These are phyloP conservation scores for Gavia stellata DNA, from an alignment of 2,113 vertebrate species.

Conservation along the genomic window DNA sequence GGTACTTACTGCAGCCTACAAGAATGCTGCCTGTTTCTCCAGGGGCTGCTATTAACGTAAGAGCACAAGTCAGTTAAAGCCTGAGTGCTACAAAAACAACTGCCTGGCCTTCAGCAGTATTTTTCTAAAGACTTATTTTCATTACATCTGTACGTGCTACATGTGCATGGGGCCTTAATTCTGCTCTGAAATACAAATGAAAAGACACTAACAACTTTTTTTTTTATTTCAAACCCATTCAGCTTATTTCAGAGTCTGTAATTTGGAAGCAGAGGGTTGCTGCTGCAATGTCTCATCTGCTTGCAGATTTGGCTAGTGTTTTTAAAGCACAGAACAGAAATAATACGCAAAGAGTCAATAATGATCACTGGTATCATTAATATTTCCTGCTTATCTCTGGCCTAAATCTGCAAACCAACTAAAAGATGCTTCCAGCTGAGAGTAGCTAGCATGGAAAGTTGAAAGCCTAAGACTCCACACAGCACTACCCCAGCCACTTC, in stretches of 20 bases:
- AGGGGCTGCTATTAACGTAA: not conserved
- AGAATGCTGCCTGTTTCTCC: not conserved
- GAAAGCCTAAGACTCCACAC: not conserved
- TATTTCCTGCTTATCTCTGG: not conserved
- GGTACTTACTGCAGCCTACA: not conserved
- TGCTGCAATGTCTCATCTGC: not conserved
- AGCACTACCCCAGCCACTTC: not conserved
- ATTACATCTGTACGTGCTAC: not conserved
- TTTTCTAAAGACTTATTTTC: not conserved
- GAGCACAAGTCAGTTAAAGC: not conserved
- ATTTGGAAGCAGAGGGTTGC: not conserved
- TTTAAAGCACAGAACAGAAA: not conserved
- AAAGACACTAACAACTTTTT: not conserved
- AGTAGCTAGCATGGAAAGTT: not conserved
- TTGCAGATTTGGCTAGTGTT: not conserved
- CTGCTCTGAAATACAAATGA: not conserved
- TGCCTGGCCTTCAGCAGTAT: not conserved
- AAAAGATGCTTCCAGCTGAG: not conserved
- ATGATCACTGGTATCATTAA: not conserved
- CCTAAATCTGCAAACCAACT: not conserved
- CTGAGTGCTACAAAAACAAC: not conserved
- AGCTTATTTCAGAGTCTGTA: not conserved
- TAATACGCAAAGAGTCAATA: not conserved
- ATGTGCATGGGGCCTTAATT: not conserved
- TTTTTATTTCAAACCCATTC: not conserved